Percentiles rank a stretch among this genome's conserved stretches.
Evolutionary conservation across 2,797 vertebrate species (phyloP).

Genomic region (Hoplostethus atlanticus): DNA sequence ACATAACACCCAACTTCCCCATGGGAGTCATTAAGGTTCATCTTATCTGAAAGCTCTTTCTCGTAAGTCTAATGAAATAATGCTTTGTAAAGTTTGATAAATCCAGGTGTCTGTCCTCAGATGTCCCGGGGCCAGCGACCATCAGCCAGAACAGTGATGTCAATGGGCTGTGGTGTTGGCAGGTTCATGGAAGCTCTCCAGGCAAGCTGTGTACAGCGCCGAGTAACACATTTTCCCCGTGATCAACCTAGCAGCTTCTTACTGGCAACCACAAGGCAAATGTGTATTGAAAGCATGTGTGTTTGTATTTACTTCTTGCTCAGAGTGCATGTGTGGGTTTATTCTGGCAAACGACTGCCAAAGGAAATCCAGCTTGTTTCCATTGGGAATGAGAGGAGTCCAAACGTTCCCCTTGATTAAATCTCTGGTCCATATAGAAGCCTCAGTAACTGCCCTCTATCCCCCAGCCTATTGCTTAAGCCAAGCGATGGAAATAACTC

Average conservation of each 20-base stretch:
- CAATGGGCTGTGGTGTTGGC: too few species aligned
- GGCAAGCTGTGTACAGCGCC: too few species aligned
- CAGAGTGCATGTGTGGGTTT: not conserved
- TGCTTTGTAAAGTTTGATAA: too few species aligned
- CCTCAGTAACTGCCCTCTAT: not conserved
- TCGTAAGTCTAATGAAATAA: too few species aligned
- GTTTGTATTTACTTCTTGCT: not conserved
- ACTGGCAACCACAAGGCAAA: not conserved
- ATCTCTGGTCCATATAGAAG: slow-evolving; percentile 9
- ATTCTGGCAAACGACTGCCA: slow-evolving; percentile 35
- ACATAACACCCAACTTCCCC: too few species aligned
- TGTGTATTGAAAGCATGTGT: not conserved
- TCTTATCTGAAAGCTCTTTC: too few species aligned
- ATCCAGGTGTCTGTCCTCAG: too few species aligned
- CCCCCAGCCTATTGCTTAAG: not conserved
- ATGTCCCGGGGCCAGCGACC: too few species aligned
- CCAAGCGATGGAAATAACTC: slow-evolving; percentile 56
- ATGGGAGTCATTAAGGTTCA: too few species aligned
- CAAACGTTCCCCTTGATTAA: slow-evolving; percentile 41
- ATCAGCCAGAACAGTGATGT: too few species aligned
- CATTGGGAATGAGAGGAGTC: not conserved
- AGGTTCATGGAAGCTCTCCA: too few species aligned
- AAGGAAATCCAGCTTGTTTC: slow-evolving; percentile 52
- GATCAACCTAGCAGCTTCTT: not conserved
- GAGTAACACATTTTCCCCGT: too few species aligned